Conservation (phyloP, 2,888 invertebrate genomes). For the Galerucella nymphaeae region DNA sequence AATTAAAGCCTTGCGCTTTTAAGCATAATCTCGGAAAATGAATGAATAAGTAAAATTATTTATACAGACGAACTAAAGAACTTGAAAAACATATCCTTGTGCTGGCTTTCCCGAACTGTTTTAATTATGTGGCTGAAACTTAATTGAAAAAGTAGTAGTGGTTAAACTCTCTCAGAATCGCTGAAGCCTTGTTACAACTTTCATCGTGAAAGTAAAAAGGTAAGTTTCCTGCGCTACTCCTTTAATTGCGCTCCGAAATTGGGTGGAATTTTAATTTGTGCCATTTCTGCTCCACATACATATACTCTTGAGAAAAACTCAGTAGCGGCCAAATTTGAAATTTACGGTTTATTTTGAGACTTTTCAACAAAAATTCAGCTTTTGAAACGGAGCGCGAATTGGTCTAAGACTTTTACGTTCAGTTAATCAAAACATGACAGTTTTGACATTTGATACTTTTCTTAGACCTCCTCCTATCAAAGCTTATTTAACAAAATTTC, state of each 20-base stretch:
- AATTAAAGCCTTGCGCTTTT: neutral
- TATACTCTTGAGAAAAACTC: neutral
- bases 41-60: neutral
- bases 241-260: slow-evolving; percentile 31
- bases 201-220: slow-evolving; percentile 31
- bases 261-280: slow-evolving; percentile 30
- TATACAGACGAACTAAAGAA: neutral
- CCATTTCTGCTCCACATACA: slow-evolving; percentile 17
- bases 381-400: too few species aligned
- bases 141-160: slow-evolving; percentile 49
- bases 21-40: neutral
- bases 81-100: slow-evolving; percentile 21
- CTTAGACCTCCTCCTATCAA: too few species aligned
- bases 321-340: neutral
- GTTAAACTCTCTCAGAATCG: slow-evolving; percentile 19
- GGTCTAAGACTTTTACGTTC: too few species aligned
- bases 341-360: too few species aligned
- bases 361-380: too few species aligned
- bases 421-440: too few species aligned
- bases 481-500: too few species aligned
- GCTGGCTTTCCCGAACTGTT: slow-evolving; percentile 21
- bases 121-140: slow-evolving; percentile 48
- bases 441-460: too few species aligned
- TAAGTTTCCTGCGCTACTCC: slow-evolving; percentile 24
- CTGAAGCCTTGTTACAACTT: slow-evolving; percentile 34